These are phyloP conservation scores for Drosophila hawaiiensis DNA, from an alignment of 2,888 invertebrate genomes.

Conservation along the genomic window DNA sequence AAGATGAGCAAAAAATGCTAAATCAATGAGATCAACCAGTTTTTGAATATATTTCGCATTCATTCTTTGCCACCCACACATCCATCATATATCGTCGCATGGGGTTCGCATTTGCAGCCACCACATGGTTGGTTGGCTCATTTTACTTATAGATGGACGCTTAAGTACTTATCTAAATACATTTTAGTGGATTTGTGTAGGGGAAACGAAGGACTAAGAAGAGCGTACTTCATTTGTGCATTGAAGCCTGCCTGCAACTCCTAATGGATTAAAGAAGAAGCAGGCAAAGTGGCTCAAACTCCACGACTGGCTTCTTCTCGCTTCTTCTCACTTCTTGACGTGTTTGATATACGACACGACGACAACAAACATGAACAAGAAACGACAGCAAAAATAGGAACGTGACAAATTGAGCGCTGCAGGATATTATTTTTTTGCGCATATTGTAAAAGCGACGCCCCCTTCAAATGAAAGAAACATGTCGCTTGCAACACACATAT, in stretches of 20 bases:
- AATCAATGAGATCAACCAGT: background rate
- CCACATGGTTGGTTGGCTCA: background rate
- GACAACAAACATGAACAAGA: background rate
- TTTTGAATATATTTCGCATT: background rate
- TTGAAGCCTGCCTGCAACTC: slow-evolving; percentile 33
- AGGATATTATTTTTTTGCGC: slow-evolving; percentile 54
- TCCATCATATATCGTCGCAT: background rate
- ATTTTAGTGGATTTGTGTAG: slow-evolving; percentile 24
- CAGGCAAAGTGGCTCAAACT: slow-evolving; percentile 22
- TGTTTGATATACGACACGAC: slow-evolving; percentile 53
- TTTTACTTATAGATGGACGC: slow-evolving; percentile 1
- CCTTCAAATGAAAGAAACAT: slow-evolving; percentile 28
- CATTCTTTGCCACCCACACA: background rate
- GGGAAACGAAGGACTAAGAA: slow-evolving; percentile 3
- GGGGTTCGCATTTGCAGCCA: background rate
- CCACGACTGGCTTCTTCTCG: slow-evolving; percentile 5
- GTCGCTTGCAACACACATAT: slow-evolving; percentile 10
- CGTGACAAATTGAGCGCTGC: slow-evolving; percentile 68
- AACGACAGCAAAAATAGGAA: slow-evolving; percentile 35
- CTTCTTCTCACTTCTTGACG: slow-evolving; percentile 21
- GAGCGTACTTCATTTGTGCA: slow-evolving; percentile 29
- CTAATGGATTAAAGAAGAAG: slow-evolving; percentile 52
- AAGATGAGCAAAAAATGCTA: background rate
- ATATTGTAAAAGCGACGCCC: slow-evolving; percentile 30
- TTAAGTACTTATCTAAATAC: slow-evolving; percentile 16